Conservation (phyloP, 2,797 vertebrate species). For the Coreius guichenoti region DNA sequence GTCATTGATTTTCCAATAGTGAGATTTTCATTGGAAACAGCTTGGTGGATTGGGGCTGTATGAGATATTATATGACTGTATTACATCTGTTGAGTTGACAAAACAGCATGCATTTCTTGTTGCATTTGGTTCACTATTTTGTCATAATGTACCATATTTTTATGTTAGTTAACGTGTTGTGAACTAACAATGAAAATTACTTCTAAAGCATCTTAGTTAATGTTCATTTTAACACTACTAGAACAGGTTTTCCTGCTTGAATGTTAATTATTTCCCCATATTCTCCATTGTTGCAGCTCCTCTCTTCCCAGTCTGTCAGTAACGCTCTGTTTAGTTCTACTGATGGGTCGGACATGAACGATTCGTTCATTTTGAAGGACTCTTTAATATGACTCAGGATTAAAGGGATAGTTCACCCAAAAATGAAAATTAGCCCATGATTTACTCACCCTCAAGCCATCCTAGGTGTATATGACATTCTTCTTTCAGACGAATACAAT, state of each 20-base stretch:
- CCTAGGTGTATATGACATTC: too few species aligned
- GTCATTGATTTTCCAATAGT: slow-evolving; percentile 50
- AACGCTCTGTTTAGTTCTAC: too few species aligned
- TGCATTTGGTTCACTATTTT: not conserved
- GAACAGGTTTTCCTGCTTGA: not conserved
- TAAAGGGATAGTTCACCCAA: too few species aligned
- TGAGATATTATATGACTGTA: not conserved
- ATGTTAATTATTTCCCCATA: too few species aligned
- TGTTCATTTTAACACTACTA: not conserved
- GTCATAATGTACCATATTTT: not conserved
- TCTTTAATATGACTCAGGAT: too few species aligned
- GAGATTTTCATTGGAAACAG: slow-evolving; percentile 24
- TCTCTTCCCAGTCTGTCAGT: too few species aligned
- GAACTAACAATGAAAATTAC: not conserved
- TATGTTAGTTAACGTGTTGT: not conserved
- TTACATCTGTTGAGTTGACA: not conserved
- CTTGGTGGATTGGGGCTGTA: not conserved
- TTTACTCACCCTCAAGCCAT: too few species aligned
- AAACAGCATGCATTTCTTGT: not conserved
- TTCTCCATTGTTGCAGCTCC: too few species aligned
- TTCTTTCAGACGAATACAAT: too few species aligned
- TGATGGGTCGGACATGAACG: too few species aligned
- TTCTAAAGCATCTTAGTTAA: not conserved
- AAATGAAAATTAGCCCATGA: too few species aligned
- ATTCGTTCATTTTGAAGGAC: too few species aligned